These are phyloP conservation scores for Trichogramma pretiosum DNA, from an alignment of 1,140 invertebrate genomes.

Conservation along the genomic window DNA sequence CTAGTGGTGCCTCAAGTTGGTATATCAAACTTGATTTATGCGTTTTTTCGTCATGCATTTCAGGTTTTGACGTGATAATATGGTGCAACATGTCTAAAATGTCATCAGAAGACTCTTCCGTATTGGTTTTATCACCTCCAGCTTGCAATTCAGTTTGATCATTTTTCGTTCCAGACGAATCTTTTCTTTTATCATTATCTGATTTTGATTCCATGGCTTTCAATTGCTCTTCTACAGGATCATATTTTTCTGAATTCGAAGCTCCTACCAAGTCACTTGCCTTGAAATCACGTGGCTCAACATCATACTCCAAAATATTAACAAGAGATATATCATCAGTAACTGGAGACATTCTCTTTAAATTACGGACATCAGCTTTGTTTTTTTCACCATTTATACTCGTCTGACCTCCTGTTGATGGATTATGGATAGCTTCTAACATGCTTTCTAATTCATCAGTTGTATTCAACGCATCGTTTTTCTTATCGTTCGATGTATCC, in stretches of 20 bases:
- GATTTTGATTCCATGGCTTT: slow-evolving; percentile 22
- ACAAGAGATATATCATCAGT: slow-evolving; percentile 40
- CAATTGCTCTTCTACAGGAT: not conserved
- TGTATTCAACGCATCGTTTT: no score
- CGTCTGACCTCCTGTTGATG: slow-evolving; percentile 36
- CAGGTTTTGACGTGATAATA: slow-evolving; percentile 47
- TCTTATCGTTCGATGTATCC: no score
- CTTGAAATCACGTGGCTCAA: slow-evolving; percentile 23
- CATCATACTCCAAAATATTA: slow-evolving; percentile 42
- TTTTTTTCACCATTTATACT: slow-evolving; percentile 31
- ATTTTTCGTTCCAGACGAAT: not conserved
- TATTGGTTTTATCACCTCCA: slow-evolving; percentile 25
- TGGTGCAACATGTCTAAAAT: slow-evolving; percentile 61
- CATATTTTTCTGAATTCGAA: not conserved
- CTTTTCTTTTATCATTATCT: not conserved
- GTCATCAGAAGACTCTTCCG: slow-evolving; percentile 55
- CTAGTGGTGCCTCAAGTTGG: slow-evolving; percentile 37
- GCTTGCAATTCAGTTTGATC: not conserved
- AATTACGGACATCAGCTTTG: slow-evolving; percentile 16
- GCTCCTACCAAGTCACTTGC: not conserved
- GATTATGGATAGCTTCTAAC: slow-evolving; percentile 44
- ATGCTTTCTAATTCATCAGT: slow-evolving; percentile 43
- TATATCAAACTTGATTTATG: slow-evolving; percentile 37
- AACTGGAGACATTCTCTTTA: slow-evolving; percentile 39
- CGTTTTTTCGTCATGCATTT: slow-evolving; percentile 39